Conservation (phyloP, 2,113 vertebrate genomes). For the Naja naja region DNA sequence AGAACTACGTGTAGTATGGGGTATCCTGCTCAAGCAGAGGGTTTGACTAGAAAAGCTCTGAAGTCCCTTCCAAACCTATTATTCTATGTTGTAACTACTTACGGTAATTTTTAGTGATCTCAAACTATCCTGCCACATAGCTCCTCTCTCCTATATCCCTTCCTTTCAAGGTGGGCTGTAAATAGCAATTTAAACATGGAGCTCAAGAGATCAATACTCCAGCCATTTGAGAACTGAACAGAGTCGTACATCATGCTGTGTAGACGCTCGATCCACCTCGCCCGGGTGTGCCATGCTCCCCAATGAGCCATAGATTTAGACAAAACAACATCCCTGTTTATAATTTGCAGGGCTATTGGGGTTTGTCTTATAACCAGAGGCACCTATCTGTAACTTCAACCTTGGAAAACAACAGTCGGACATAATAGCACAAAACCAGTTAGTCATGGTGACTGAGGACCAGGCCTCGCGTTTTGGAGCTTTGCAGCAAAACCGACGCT, state of each 20-base stretch:
- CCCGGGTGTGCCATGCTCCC: not conserved
- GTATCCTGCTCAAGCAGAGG: too few species aligned
- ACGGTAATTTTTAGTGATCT: not conserved
- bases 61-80: not conserved
- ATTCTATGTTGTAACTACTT: not conserved
- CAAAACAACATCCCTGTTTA: conserved; percentile 36
- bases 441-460: conserved; percentile 44
- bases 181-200: conserved; percentile 17
- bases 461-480: conserved; percentile 30
- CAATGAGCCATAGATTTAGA: not conserved
- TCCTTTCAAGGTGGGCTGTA: not conserved
- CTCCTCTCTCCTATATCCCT: not conserved
- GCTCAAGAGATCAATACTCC: conserved; percentile 1
- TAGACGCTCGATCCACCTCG: not conserved
- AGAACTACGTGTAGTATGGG: too few species aligned
- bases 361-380: conserved; percentile 39
- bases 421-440: conserved; percentile 50
- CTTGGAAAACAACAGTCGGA: conserved; percentile 46
- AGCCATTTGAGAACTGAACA: not conserved
- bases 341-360: conserved; percentile 53
- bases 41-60: too few species aligned
- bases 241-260: not conserved
- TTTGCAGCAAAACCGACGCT: conserved; percentile 34
- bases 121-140: not conserved
- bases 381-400: not conserved